Evolutionary conservation across 2,888 invertebrate genomes (phyloP).

Genomic region (Pterobdella sp.): DNA sequence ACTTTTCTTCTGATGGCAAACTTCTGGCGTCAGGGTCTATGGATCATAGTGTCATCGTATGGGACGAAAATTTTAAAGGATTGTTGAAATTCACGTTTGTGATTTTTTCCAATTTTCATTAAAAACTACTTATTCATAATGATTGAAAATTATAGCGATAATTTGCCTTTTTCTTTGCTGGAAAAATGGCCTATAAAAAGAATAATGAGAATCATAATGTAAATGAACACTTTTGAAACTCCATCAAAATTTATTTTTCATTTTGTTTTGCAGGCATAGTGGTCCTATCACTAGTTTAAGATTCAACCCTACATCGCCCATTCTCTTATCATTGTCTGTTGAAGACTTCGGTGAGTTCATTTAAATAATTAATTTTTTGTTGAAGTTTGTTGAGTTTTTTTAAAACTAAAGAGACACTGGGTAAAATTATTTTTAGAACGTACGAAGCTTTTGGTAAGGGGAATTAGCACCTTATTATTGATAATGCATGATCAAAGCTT

Average conservation of each 20-base stretch:
- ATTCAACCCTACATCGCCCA: not conserved
- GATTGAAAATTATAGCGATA: no score
- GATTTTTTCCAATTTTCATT: not conserved
- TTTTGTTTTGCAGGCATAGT: not conserved
- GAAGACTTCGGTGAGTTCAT: not conserved
- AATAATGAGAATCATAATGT: no score
- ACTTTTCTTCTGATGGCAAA: conserved; percentile 86
- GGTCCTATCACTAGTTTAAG: not conserved
- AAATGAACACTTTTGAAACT: not conserved
- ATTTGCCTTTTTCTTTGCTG: no score
- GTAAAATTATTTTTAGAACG: no score
- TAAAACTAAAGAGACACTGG: no score
- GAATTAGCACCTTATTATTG: no score
- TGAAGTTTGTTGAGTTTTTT: no score
- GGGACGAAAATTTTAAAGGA: conserved; percentile 91
- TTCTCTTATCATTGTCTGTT: conserved; percentile 1
- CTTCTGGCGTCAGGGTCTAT: conserved; percentile 93
- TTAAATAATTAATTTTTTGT: no score
- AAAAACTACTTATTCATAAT: no score
- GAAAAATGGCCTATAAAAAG: no score
- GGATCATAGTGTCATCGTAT: conserved; percentile 94
- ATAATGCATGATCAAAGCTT: no score
- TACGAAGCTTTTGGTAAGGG: no score
- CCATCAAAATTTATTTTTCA: not conserved
- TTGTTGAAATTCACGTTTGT: conserved; percentile 86